Base-by-base conservation (phyloP, 2,888 invertebrate genomes). In the Lasioglossum zephyrum region DNA sequence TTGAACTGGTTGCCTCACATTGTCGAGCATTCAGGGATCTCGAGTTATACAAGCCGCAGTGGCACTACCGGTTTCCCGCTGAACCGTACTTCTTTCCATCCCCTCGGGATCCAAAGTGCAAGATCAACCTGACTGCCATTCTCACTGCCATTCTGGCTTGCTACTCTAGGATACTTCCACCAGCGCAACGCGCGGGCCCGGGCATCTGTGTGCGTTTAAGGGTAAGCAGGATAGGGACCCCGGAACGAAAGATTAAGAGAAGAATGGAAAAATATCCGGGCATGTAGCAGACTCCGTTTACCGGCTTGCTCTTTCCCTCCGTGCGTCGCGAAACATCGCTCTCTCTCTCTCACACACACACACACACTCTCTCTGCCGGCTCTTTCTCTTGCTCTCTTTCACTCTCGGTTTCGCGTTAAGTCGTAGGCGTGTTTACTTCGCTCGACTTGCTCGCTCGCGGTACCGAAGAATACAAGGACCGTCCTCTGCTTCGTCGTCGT, bases 11-110 rank as follows among this genome's bases (percentile, higher is more conserved):
- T 86, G 87, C 73, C 84, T 88, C 83, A 73, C 85, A 84, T 92
- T 91, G 87, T 88, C 87, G 85, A 87, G 90, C 85, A 90, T 91
- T 91, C 90, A 87, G 88, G 82, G 80, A 87, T 66, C 88, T 86
- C 79, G 88, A 84, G 88, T 86, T 81, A 83, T 81, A 86, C 82
- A 85, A 83, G 89, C 85, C 81, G 81, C 81, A 49, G 79, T 84
- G 44, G 77, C 84, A 78, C 84, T 80, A 84, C 81, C 84, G 82
- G 86, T 78, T 89, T 91, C 82, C 84, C 86, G 90, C 85, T 87
- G 88, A 91, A 89, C 82, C 88, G 87, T 85, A 76, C 82, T 87
- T 82, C 82, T 89, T 89, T 90, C 88, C 89, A 89, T 91, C 89
- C 87, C 88, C 87, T 72, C 87, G 88, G 87, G 84, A 91, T 86